phyloP scores from a whole-genome alignment of 2,113 vertebrate genomes.

The Melanerpes aurifrons region DNA sequence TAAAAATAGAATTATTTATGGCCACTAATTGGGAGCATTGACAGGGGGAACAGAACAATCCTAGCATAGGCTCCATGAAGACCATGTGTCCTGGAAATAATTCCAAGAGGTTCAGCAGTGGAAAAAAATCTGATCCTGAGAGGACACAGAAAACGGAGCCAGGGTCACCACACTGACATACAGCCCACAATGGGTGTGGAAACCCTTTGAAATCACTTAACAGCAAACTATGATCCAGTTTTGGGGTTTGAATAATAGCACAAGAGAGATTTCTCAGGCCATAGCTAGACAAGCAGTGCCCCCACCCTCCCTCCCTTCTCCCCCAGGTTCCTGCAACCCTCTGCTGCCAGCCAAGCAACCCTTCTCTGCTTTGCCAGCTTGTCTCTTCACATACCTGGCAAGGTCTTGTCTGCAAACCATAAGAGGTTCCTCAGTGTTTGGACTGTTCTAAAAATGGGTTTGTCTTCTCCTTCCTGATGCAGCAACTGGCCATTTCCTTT shows the following conservation, averaged over 20 bases:
- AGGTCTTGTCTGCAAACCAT: not conserved
- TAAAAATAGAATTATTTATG: constrained; percentile 64
- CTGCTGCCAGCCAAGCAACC: not conserved
- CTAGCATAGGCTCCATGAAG: not conserved
- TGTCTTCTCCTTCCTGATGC: not conserved
- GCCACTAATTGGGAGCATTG: constrained; percentile 45
- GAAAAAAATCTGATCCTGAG: not conserved
- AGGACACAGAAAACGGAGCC: not conserved
- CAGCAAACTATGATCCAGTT: accelerated
- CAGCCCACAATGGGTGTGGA: not conserved
- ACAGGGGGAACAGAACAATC: not conserved
- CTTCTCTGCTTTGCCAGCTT: not conserved
- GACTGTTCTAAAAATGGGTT: not conserved
- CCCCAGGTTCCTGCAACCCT: not conserved
- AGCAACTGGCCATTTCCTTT: not conserved
- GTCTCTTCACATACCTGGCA: not conserved
- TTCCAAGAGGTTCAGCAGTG: not conserved
- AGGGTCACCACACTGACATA: not conserved
- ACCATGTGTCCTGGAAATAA: not conserved
- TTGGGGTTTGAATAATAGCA: not conserved
- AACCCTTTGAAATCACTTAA: not conserved
- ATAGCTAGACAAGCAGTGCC: not conserved
- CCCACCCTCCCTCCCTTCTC: too few relatives aligned
- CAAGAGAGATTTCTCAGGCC: not conserved
- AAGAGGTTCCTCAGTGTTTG: not conserved